These are phyloP conservation scores for Drosophila paranaensis DNA, from an alignment of 2,888 invertebrate species.

Conservation along the genomic window DNA sequence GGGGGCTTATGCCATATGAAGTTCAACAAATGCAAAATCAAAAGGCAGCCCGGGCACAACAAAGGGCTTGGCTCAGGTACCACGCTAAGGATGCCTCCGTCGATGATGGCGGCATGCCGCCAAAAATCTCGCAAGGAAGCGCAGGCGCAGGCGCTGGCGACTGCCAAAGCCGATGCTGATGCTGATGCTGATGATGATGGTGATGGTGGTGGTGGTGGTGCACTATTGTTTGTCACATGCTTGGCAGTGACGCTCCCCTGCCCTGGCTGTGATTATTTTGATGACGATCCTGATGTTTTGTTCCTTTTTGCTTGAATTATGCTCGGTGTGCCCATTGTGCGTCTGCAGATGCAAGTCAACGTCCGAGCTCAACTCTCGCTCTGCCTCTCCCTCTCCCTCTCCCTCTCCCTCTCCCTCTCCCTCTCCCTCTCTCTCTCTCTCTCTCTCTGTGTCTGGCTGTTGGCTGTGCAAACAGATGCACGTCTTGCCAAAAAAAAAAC, in stretches of 20 bases:
- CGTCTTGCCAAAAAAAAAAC: conserved; percentile 67
- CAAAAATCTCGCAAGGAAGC: conserved; percentile 53
- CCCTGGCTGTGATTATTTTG: conserved; percentile 64
- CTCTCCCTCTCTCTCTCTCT: background rate
- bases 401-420: background rate
- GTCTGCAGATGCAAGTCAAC: conserved; percentile 83
- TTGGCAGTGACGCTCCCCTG: conserved; percentile 17
- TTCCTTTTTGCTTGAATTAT: conserved; percentile 57
- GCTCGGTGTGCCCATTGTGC: conserved; percentile 61
- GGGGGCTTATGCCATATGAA: conserved; percentile 36
- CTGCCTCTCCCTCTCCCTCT: background rate
- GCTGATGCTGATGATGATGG: background rate
- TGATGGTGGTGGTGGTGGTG: conserved; percentile 38
- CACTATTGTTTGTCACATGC: conserved; percentile 66
- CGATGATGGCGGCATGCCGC: conserved; percentile 57
- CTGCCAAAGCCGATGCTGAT: conserved; percentile 14
- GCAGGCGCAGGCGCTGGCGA: conserved; percentile 52
- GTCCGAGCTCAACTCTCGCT: conserved; percentile 65
- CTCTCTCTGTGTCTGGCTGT: background rate
- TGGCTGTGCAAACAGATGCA: conserved; percentile 73
- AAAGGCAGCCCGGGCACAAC: conserved; percentile 53
- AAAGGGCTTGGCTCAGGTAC: conserved; percentile 59
- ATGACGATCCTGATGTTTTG: conserved; percentile 56
- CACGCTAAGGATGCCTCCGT: conserved; percentile 12
- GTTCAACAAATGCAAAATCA: conserved; percentile 50